Evolutionary conservation across 1,140 invertebrate species (phyloP), one percentile per base, ranked within the genome.

Genomic region (Penaeus indicus): DNA sequence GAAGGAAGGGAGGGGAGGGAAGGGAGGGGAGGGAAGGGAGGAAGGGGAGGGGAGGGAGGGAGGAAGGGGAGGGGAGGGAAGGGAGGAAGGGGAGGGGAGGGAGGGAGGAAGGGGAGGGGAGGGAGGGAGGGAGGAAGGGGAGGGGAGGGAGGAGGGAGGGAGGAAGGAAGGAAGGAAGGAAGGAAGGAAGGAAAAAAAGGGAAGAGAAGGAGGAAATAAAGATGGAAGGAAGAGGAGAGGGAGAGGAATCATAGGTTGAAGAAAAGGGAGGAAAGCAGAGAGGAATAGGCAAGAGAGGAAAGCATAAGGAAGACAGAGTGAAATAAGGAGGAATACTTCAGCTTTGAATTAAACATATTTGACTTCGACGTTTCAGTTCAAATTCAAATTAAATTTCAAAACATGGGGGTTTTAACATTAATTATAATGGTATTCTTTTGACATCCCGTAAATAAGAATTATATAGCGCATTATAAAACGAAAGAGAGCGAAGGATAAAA

Each of bases 11-110:
- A 38, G 5, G 5, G 5, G 5, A 5, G 38, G 79, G 38, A 7
- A 38, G n/a, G 18, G 54, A 47, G 79, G 54, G 79, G 60, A 54
- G 54, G 79, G 60, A 54, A 81, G 79, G 79, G 79, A 81, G 79
- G 60, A 38, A 81, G 38, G 54, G 38, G 60, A 38, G 60, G 79
- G n/a, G 32, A 47, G 38, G 54, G 79, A 47, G 79, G n/a, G 79
- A 47, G 79, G 54, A 47, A 80, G 78, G 54, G 78, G 47, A 38
- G 54, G 32, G 4, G 75, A 4, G 75, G 25, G 1, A 0, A n/a
- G 42, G 19, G 3, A 10, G 25, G 72, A 5, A 77, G 72, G 42
- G 13, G 32, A 77, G 5, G 19, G 72, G 25, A 18, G 42, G 25
- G 25, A 42, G 7, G 25, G 25, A n/a, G 72, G 13, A 18, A n/a